Evolutionary conservation across 2,888 invertebrate genomes (phyloP).

Genomic region (Xylocampa areola): DNA sequence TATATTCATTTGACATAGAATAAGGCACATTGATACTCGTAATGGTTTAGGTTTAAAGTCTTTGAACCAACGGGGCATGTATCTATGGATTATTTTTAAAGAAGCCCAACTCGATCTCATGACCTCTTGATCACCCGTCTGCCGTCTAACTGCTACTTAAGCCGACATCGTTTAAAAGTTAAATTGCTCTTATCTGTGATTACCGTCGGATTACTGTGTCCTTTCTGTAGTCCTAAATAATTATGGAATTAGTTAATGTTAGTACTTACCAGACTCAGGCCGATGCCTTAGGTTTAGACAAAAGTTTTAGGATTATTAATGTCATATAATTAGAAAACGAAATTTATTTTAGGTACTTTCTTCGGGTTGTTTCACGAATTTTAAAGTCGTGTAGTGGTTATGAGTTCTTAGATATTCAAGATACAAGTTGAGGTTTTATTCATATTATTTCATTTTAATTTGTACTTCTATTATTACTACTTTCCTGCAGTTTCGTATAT

Average conservation of each 20-base stretch:
- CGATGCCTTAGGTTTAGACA: neutral
- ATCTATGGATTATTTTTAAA: no score
- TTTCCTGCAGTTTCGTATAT: no score
- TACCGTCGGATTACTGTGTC: neutral
- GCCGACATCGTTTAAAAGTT: neutral
- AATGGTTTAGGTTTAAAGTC: no score
- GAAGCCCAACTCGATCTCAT: no score
- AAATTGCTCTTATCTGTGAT: conserved; percentile 3
- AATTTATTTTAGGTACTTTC: neutral
- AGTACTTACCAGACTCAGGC: neutral
- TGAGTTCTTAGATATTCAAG: no score
- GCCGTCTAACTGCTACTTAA: neutral
- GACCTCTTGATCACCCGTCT: neutral
- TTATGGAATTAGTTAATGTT: neutral
- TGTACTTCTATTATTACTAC: no score
- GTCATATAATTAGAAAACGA: neutral
- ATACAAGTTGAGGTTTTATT: no score
- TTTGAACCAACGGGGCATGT: no score
- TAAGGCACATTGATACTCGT: no score
- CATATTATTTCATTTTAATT: no score
- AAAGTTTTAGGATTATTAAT: neutral
- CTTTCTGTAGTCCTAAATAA: conserved; percentile 1
- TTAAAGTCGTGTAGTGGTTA: no score
- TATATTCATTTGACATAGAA: no score
- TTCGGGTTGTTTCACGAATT: neutral